Conservation (phyloP, 2,797 vertebrate genomes). For the Carcharodon carcharias region DNA sequence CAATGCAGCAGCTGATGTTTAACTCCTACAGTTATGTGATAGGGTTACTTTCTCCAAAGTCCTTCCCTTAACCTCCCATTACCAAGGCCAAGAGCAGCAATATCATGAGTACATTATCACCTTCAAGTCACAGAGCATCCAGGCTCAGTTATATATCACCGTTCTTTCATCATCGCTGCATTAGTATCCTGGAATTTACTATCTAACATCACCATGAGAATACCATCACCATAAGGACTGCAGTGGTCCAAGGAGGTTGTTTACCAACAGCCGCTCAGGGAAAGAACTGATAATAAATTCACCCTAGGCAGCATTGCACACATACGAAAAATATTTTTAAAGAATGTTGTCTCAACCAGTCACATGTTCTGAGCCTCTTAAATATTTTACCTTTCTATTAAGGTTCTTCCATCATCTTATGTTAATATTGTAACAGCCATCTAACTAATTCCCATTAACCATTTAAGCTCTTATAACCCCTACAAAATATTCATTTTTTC, state of each 20-base stretch:
- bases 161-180: not conserved
- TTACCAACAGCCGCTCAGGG: not conserved
- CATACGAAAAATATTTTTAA: too few species aligned
- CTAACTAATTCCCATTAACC: not conserved
- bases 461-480: not conserved
- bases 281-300: not conserved
- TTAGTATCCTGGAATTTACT: not conserved
- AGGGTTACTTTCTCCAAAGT: not conserved
- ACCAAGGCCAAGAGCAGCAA: too few species aligned
- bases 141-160: not conserved
- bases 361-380: not conserved
- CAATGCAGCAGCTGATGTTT: not conserved
- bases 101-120: not conserved
- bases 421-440: not conserved
- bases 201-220: not conserved
- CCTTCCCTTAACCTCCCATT: not conserved
- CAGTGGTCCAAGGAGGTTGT: not conserved
- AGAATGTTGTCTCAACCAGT: not conserved
- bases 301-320: not conserved
- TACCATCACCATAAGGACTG: not conserved
- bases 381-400: not conserved
- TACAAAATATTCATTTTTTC: not conserved
- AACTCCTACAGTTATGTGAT: not conserved
- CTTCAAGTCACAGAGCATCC: not conserved
- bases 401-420: not conserved